phyloP scores from a whole-genome alignment of 37 sponge, comb jelly and placozoan species.

The Ephydatia muelleri region DNA sequence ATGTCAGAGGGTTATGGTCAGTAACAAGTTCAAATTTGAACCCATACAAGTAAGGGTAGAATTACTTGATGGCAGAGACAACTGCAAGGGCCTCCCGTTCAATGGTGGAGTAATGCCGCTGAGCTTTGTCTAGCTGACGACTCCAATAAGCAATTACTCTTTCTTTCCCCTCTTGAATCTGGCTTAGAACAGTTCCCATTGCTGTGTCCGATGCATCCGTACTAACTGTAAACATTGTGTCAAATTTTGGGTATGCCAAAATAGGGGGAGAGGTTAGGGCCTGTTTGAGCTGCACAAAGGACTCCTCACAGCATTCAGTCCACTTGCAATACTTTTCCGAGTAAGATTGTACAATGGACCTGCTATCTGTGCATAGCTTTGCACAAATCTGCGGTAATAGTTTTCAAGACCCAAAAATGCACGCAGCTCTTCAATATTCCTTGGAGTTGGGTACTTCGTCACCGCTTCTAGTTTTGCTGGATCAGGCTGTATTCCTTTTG shows the following conservation, averaged over 20 bases:
- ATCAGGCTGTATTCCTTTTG: slow-evolving; percentile 17
- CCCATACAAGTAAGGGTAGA: slow-evolving; percentile 46
- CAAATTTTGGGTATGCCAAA: slow-evolving; percentile 26
- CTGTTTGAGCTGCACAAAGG: slow-evolving; percentile 31
- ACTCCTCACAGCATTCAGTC: slow-evolving; percentile 1
- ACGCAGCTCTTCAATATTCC: slow-evolving; percentile 11
- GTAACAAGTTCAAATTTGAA: slow-evolving; percentile 18
- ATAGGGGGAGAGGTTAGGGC: slow-evolving; percentile 9
- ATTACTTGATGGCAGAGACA: slow-evolving; percentile 22
- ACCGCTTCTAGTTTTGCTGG: slow-evolving; percentile 31
- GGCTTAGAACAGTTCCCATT: slow-evolving; percentile 32
- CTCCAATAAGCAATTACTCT: slow-evolving; percentile 37
- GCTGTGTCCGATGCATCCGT: slow-evolving; percentile 38
- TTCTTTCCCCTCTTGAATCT: slow-evolving; percentile 29
- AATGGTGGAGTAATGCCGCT: slow-evolving; percentile 35
- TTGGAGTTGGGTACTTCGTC: slow-evolving; percentile 28
- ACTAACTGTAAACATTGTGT: not conserved
- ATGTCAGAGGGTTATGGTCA: slow-evolving; percentile 40
- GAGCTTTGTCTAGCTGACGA: slow-evolving; percentile 26
- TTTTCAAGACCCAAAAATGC: slow-evolving; percentile 34
- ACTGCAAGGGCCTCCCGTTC: slow-evolving; percentile 36
- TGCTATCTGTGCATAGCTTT: slow-evolving; percentile 26
- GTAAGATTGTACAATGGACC: slow-evolving; percentile 25
- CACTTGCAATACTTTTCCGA: slow-evolving; percentile 23
- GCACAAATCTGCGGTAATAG: slow-evolving; percentile 31